These are phyloP conservation scores for Anser cygnoides DNA, from an alignment of 2,113 vertebrate species.

Conservation along the genomic window DNA sequence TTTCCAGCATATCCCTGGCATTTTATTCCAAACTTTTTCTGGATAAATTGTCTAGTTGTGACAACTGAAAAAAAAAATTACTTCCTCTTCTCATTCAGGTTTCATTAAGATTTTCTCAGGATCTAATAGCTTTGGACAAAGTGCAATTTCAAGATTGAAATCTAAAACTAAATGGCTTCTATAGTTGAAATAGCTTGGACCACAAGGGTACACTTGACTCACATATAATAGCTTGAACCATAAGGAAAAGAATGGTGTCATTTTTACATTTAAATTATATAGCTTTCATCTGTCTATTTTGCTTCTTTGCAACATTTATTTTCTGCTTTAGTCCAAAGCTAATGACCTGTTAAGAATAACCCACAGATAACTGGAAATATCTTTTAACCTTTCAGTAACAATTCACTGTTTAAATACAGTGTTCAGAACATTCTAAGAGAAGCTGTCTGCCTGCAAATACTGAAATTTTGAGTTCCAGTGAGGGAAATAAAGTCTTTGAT, in stretches of 20 bases:
- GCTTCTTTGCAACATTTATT: background rate
- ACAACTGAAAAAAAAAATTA: rapidly evolving
- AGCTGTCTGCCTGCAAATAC: background rate
- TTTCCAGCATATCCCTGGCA: background rate
- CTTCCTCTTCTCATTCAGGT: background rate
- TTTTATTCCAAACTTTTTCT: background rate
- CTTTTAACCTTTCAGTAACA: background rate
- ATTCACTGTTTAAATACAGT: background rate
- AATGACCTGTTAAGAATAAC: background rate
- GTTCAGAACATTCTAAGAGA: background rate
- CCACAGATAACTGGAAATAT: background rate
- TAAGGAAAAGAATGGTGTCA: background rate
- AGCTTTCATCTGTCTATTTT: background rate
- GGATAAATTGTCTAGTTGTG: background rate
- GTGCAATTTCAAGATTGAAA: background rate
- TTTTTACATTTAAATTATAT: background rate
- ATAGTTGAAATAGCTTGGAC: background rate
- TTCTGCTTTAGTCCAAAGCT: background rate
- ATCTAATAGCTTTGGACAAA: background rate
- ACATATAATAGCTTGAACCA: background rate
- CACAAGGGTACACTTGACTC: background rate
- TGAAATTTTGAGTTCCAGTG: background rate
- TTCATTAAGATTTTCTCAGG: background rate
- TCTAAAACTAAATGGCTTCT: background rate
- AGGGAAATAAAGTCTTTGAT: background rate